Evolutionary conservation across 2,888 invertebrate genomes (phyloP).

Genomic region (Apodemia zela): DNA sequence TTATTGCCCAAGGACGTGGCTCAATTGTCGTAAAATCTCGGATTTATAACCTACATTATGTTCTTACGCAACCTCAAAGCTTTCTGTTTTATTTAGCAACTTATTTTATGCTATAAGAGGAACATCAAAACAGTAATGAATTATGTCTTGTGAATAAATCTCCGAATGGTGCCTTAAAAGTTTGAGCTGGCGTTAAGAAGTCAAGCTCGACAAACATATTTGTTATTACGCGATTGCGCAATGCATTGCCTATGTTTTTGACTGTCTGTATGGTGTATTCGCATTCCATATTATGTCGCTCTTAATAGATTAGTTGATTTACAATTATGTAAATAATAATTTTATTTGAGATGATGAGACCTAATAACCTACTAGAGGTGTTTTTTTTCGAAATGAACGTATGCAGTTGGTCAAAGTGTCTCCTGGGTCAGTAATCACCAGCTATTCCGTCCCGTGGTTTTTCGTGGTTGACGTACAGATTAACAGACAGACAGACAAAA

Average conservation of each 20-base stretch:
- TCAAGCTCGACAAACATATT: not conserved
- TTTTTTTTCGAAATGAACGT: too few relatives aligned
- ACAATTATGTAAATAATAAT: too few relatives aligned
- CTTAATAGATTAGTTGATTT: too few relatives aligned
- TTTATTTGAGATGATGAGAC: too few relatives aligned
- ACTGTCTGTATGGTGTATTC: too few relatives aligned
- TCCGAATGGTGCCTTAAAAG: not conserved
- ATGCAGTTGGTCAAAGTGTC: too few relatives aligned
- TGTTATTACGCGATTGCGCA: not conserved
- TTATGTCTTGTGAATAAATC: constrained; percentile 1
- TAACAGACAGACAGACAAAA: too few relatives aligned
- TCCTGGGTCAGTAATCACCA: too few relatives aligned
- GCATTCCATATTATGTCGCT: not conserved
- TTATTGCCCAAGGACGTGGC: constrained; percentile 31
- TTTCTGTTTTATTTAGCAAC: constrained; percentile 7
- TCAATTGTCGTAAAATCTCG: constrained; percentile 22
- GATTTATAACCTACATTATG: constrained; percentile 22
- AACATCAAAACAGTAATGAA: constrained; percentile 8
- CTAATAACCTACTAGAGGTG: too few relatives aligned
- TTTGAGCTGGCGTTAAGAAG: constrained; percentile 1
- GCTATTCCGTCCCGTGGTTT: too few relatives aligned
- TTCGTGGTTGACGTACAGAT: too few relatives aligned
- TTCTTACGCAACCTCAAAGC: constrained; percentile 18
- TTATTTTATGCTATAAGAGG: not conserved
- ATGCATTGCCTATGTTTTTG: not conserved